phyloP scores from a whole-genome alignment of 2,113 vertebrate genomes.

The Sminthopsis crassicaudata region DNA sequence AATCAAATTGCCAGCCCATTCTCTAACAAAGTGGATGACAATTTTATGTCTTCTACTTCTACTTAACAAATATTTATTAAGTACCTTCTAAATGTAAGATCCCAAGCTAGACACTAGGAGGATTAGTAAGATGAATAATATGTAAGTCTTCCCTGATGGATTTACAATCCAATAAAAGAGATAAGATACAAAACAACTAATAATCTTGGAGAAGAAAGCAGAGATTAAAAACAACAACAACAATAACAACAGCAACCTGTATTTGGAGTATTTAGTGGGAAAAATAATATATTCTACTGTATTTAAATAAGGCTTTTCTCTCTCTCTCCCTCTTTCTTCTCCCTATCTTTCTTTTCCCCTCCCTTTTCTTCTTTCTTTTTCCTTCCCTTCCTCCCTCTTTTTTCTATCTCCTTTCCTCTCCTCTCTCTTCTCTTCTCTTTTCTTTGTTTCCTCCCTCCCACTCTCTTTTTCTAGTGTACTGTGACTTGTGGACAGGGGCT shows the following conservation, averaged over 20 bases:
- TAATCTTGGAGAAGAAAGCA: background rate
- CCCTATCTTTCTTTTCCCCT: slow-evolving; percentile 54
- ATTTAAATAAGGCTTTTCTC: slow-evolving; percentile 47
- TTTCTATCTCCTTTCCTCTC: background rate
- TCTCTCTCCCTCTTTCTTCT: slow-evolving; percentile 3
- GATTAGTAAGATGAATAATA: background rate
- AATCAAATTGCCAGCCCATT: slow-evolving; percentile 38
- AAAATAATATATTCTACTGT: background rate
- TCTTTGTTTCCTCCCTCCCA: background rate
- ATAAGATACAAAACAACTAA: background rate
- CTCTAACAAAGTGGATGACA: slow-evolving; percentile 25
- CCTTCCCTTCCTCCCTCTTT: slow-evolving; percentile 37
- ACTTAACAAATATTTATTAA: background rate
- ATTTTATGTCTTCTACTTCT: background rate
- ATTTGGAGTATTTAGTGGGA: background rate
- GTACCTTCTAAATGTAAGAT: background rate
- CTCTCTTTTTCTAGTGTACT: slow-evolving; percentile 88
- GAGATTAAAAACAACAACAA: background rate
- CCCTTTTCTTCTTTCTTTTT: background rate
- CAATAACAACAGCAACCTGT: background rate
- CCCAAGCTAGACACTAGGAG: background rate
- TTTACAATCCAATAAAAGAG: background rate
- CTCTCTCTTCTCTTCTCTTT: background rate
- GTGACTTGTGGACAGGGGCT: slow-evolving; percentile 97
- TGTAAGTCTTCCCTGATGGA: background rate